phyloP scores from a whole-genome alignment of 64 coral and sea anemone genomes.

The Montipora efflorescens region DNA sequence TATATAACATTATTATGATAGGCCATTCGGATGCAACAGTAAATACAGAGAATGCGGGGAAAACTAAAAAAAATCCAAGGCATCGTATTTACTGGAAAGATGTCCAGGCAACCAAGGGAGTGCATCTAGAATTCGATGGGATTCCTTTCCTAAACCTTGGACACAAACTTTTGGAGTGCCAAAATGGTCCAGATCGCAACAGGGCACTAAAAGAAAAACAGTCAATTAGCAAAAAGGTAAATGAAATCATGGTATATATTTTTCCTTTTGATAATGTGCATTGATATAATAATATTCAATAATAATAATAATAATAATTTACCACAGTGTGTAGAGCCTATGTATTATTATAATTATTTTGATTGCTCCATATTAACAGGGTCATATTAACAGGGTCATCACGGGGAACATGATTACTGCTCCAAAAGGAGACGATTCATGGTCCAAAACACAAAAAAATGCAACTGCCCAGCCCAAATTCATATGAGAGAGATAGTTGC shows the following conservation, averaged over 20 bases:
- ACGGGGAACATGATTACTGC: conserved; percentile 30
- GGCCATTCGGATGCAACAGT: background rate
- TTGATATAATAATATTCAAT: background rate
- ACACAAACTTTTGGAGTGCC: conserved; percentile 25
- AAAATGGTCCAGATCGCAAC: conserved; percentile 41
- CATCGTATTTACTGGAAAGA: background rate
- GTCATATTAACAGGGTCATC: background rate
- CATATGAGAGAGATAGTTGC: conserved; percentile 53
- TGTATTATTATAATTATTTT: background rate
- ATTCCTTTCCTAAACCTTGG: conserved; percentile 28
- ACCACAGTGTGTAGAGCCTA: too few relatives aligned
- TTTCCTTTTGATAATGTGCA: background rate
- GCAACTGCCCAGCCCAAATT: conserved; percentile 45
- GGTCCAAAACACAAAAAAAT: conserved; percentile 68
- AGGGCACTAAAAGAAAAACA: conserved; percentile 44
- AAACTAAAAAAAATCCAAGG: background rate
- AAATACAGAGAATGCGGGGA: background rate
- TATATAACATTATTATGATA: too few relatives aligned
- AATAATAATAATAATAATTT: too few relatives aligned
- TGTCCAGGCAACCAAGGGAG: background rate
- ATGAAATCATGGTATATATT: background rate
- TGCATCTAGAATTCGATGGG: conserved; percentile 1
- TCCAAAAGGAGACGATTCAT: conserved; percentile 26
- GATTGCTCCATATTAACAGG: background rate
- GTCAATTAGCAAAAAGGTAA: conserved; percentile 24